A percentile compares a stretch with the other conserved stretches of the same genome.
These are phyloP conservation scores for Paraescarpia echinospica DNA, from an alignment of 1,140 invertebrate species.

Conservation along the genomic window DNA sequence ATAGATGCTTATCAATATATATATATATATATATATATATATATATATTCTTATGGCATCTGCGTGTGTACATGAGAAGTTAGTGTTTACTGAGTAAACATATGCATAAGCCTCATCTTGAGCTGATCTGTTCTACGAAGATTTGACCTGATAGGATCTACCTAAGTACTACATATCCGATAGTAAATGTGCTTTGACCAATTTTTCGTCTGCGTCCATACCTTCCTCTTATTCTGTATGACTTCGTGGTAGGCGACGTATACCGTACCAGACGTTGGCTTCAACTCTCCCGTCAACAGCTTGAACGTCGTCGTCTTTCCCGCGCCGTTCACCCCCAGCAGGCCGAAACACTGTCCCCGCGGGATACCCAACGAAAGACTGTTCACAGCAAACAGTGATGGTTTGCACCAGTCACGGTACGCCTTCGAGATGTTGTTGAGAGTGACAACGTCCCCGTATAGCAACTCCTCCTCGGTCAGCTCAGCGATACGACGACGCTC, in stretches of 20 bases:
- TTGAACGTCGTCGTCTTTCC: constrained; percentile 85
- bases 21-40: too few relatives aligned
- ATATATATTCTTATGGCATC: too few relatives aligned
- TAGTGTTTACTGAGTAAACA: too few relatives aligned
- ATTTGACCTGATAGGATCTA: too few relatives aligned
- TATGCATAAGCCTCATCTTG: too few relatives aligned
- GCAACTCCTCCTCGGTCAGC: neutral
- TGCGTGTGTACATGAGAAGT: too few relatives aligned
- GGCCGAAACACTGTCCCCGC: constrained; percentile 79
- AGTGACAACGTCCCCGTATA: constrained; percentile 40
- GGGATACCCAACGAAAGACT: constrained; percentile 71
- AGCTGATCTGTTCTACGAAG: too few relatives aligned
- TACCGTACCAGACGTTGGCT: constrained; percentile 33
- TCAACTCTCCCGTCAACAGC: constrained; percentile 65
- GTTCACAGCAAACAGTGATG: constrained; percentile 71
- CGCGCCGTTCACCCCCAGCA: constrained; percentile 86
- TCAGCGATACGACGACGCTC: constrained; percentile 2
- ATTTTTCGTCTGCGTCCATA: too few relatives aligned
- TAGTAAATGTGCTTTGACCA: constrained; percentile 9
- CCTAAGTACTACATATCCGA: too few relatives aligned
- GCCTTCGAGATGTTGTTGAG: constrained; percentile 64
- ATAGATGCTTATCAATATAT: too few relatives aligned
- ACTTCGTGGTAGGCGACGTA: constrained; percentile 38
- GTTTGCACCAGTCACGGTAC: constrained; percentile 29
- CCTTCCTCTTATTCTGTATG: too few relatives aligned